Evolutionary conservation across 2,797 vertebrate species (phyloP), one percentile per base, ranked within the genome.

Genomic region (Cryptoprocta ferox): DNA sequence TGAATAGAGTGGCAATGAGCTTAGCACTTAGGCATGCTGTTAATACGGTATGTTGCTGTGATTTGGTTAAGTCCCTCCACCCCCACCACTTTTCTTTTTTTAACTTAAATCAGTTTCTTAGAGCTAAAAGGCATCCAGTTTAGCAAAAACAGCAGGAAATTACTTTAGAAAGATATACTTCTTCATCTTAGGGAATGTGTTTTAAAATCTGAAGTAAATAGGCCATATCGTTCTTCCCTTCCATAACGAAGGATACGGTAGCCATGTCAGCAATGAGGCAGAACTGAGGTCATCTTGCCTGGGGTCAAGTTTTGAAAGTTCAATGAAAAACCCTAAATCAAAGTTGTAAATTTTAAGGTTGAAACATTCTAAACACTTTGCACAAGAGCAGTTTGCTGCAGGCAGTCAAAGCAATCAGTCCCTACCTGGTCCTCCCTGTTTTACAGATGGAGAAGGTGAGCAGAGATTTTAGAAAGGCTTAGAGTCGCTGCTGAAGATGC

Each of bases 141-240:
- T 96, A 96, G 81, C 84, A 94, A 96, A 98, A 90, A 80, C 82
- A 97, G 65, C 80, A 94, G 91, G 90, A 93, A 87, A 91, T 81
- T 94, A 75, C 85, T 97, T 91, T 90, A 83, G 91, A 91, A 96
- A 96, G 35, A 21, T 95, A 63, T 63, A 73, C 42, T 95, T 89
- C 15, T 83, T 89, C 39, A 50, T 94, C 26, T 96, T 48, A 86
- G 79, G 61, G 42, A 50, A 65, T 15, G 30, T 79, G 71, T 88
- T 82, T 97, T 97, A 68, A 84, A 97, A 93, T 79, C 50, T 86
- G 59, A 91, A 96, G 65, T 93, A 91, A 94, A 92, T 91, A 89
- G 63, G 68, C 70, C 84, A 63, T 16, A 6, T 18, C 32, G 9
- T 94, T 95, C 14, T 85, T 91, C n/a, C 21, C 53, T 86, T 92